A percentile compares a stretch with the other conserved stretches of the same genome.
phyloP scores from a whole-genome alignment of 2,113 vertebrate genomes.

The Tor tambroides region DNA sequence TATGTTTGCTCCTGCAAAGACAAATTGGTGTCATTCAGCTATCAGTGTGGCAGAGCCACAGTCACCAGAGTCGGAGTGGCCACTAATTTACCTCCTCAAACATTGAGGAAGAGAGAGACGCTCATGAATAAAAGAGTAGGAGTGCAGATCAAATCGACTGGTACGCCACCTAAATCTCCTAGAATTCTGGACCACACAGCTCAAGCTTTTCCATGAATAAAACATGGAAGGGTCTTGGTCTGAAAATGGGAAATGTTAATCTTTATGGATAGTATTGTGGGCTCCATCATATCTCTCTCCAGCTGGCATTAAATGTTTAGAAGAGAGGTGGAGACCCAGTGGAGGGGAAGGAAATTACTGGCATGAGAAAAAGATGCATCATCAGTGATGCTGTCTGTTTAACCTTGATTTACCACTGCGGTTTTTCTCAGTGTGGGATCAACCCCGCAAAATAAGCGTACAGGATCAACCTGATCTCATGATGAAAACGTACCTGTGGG shows the following conservation, averaged over 20 bases:
- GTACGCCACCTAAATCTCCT: conserved; percentile 49
- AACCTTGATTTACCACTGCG: background rate
- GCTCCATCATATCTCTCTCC: conserved; percentile 3
- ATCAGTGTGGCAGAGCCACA: background rate
- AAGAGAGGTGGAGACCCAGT: background rate
- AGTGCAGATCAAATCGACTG: conserved; percentile 50
- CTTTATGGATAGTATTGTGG: conserved; percentile 41
- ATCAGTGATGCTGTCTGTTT: background rate
- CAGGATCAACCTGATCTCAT: too few relatives aligned
- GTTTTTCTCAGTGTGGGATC: background rate
- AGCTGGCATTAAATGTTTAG: conserved; percentile 31
- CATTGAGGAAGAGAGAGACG: conserved; percentile 20
- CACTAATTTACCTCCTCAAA: background rate
- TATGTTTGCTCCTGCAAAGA: conserved; percentile 14
- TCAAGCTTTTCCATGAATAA: conserved; percentile 51
- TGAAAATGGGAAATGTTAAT: conserved; percentile 53
- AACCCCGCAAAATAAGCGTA: too few relatives aligned
- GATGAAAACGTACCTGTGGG: too few relatives aligned
- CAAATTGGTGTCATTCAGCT: conserved; percentile 1
- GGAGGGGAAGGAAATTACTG: conserved; percentile 38
- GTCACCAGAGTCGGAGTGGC: background rate
- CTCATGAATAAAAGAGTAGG: conserved; percentile 56
- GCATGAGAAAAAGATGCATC: background rate
- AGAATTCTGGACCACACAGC: conserved; percentile 49
- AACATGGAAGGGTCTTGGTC: conserved; percentile 35